These are phyloP conservation scores for Pollenia griseotomentosa DNA, from an alignment of 2,888 invertebrate genomes.

Conservation along the genomic window DNA sequence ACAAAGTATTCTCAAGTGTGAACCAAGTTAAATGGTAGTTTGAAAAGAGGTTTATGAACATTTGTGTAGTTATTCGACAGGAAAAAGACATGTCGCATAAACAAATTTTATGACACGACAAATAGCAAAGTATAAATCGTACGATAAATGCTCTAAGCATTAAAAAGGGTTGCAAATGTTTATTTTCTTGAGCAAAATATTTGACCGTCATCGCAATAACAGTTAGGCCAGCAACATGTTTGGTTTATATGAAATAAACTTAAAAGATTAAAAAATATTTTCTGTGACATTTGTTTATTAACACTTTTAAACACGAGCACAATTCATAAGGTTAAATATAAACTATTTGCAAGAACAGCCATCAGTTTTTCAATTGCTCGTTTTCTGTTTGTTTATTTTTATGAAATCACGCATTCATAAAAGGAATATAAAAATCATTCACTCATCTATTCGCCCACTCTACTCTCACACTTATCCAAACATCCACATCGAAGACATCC, in stretches of 20 bases:
- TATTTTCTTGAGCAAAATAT: neutral
- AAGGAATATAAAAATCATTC: conserved; percentile 27
- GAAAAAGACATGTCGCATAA: too few species aligned
- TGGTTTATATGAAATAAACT: neutral
- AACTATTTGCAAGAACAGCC: neutral
- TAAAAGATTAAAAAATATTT: neutral
- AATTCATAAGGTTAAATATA: conserved; percentile 13
- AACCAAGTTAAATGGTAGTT: too few species aligned
- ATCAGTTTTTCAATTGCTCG: conserved; percentile 5
- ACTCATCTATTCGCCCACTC: neutral
- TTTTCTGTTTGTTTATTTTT: conserved; percentile 14
- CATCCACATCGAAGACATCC: neutral
- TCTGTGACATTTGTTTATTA: conserved; percentile 2
- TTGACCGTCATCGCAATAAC: neutral
- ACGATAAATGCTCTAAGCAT: too few species aligned
- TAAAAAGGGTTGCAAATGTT: too few species aligned
- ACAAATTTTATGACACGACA: too few species aligned
- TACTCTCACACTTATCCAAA: neutral
- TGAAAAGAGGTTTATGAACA: too few species aligned
- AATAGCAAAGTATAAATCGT: too few species aligned
- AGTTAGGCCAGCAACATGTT: neutral
- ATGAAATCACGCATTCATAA: neutral
- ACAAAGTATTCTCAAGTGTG: too few species aligned
- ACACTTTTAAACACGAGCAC: neutral
- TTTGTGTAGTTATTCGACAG: too few species aligned